Base-by-base conservation (phyloP, 2,888 invertebrate genomes). In the Dicranocentrus wangi region DNA sequence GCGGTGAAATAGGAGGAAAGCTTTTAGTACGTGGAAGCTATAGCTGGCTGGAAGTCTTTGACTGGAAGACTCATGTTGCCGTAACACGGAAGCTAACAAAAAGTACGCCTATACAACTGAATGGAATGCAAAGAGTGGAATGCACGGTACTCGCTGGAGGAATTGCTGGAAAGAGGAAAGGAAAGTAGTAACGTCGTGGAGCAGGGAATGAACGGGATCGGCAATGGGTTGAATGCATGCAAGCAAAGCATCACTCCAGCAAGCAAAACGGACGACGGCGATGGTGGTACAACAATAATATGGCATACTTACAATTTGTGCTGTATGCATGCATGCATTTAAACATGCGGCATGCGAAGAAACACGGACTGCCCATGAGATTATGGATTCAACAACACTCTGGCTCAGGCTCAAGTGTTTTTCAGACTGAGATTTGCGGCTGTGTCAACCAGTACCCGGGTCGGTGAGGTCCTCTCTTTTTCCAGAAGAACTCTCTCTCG, bases 371-470 rank as follows among this genome's bases (percentile, higher is more conserved):
- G 78, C 78, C 78, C 65, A 71, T 79, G 78, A 79, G 78, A 79
- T 79, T 79, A 79, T 79, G 78, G 78, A 79, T 79, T 79, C 78
- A 79, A 79, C 78, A 79, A 79, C 71, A 79, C 78, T 79, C 78
- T 79, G 78, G 71, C 70, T 71, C 71, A 47, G 71, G 71, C 78
- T 79, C 78, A 79, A 79, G 78, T 79, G 78, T 79, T 79, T 79
- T 79, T 71, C 78, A 80, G 79, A 80, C 79, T 80, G 79, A 80
- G 79, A 80, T 80, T 80, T 80, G 72, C 72, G 79, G 79, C 79
- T 80, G 79, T 80, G 72, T 72, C 79, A 80, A 72, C 79, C 79
- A 72, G 79, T 80, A 80, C 79, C 72, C 79, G 72, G 79, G 79
- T 80, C 79, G 79, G 79, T 72, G 79, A 80, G 72, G 68, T 72